Conservation (phyloP, 2,888 invertebrate species). For the Trissoscelio sp. region DNA sequence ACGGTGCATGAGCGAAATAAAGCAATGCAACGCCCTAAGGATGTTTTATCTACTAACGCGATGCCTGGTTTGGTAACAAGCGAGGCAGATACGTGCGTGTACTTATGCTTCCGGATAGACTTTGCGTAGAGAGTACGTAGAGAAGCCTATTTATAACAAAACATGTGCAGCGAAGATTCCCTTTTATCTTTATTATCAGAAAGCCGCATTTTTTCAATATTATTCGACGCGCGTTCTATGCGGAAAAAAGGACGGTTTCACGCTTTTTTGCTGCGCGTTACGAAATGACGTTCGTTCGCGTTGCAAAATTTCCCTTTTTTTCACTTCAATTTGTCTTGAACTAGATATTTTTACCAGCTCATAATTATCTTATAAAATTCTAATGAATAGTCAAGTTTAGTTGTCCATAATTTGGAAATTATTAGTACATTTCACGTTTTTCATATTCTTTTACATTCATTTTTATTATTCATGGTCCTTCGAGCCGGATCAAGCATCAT, state of each 20-base stretch:
- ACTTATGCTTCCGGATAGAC: constrained; percentile 81
- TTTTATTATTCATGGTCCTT: too few species aligned
- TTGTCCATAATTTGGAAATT: too few species aligned
- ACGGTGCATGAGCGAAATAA: constrained; percentile 75
- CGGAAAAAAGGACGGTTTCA: constrained; percentile 54
- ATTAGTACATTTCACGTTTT: too few species aligned
- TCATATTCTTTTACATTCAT: too few species aligned
- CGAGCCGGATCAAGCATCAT: too few species aligned
- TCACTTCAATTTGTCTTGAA: constrained; percentile 9
- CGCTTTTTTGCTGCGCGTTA: constrained; percentile 58
- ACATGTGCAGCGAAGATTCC: constrained; percentile 61
- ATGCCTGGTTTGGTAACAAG: constrained; percentile 83
- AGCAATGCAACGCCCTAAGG: constrained; percentile 73
- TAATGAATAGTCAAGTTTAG: too few species aligned
- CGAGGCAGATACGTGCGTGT: constrained; percentile 82
- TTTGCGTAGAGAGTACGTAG: constrained; percentile 70
- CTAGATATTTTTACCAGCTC: constrained; percentile 25
- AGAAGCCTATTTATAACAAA: constrained; percentile 70
- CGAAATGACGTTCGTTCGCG: constrained; percentile 38
- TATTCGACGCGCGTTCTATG: constrained; percentile 55
- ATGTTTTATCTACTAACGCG: constrained; percentile 80
- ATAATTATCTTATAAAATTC: neutral
- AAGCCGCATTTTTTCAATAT: constrained; percentile 63
- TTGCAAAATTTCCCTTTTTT: constrained; percentile 51
- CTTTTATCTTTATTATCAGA: constrained; percentile 68